Percentiles rank a stretch among this genome's conserved stretches.
Evolutionary conservation across 35 echinoderm and acorn worm species (phyloP).

Genomic region (Nesometra sesokonis): DNA sequence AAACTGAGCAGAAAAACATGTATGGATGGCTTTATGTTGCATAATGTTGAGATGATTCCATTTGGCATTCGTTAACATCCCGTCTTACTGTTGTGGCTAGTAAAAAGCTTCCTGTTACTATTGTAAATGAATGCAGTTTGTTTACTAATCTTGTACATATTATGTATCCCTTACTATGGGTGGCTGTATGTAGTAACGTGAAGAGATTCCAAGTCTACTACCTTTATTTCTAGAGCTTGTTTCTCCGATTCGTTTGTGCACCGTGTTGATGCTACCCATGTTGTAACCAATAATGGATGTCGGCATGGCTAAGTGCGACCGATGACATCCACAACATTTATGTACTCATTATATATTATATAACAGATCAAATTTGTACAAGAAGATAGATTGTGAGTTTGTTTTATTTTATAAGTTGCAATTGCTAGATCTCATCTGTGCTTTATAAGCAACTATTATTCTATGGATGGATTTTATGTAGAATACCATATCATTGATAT

Average conservation of each 20-base stretch:
- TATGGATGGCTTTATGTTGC: too few species aligned
- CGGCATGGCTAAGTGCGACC: background rate
- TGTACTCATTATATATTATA: background rate
- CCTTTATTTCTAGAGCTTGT: background rate
- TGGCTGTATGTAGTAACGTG: background rate
- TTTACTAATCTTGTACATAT: background rate
- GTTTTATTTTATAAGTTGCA: background rate
- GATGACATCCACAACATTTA: background rate
- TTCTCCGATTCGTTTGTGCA: background rate
- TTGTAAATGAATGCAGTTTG: background rate
- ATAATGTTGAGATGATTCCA: too few species aligned
- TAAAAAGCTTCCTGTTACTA: too few species aligned
- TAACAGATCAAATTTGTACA: constrained; percentile 1
- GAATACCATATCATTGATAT: background rate
- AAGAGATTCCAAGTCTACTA: too few species aligned
- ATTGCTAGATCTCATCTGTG: background rate
- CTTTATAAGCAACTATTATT: background rate
- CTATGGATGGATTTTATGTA: background rate
- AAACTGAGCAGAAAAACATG: too few species aligned
- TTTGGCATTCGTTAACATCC: too few species aligned
- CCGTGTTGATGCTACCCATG: background rate
- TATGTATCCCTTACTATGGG: background rate
- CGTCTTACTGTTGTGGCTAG: too few species aligned
- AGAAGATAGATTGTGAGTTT: background rate
- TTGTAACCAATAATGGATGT: background rate